Base-by-base conservation (phyloP, 2,888 invertebrate genomes). In the Bombylius major region DNA sequence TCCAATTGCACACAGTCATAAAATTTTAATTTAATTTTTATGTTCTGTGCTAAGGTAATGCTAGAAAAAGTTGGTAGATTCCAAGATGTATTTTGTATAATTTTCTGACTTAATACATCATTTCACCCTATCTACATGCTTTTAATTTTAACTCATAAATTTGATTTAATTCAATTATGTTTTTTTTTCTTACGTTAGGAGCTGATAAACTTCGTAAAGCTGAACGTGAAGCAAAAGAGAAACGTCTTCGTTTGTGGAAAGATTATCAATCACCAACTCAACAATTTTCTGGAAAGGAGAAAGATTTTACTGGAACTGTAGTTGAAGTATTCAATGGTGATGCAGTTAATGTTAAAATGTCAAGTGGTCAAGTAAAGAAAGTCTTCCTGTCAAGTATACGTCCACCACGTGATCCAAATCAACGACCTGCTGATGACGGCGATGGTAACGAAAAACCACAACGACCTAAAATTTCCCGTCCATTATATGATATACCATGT, bases 401-500 rank as follows among this genome's bases (percentile, higher is more conserved):
- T 64, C 91, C 97, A 53, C 98, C 97, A 45, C 84, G 91, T 73
- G 91, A 86, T 70, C 76, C 65, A 69, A 69, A 75, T 42, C 72
- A 77, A 61, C 71, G 77, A 62, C 76, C 73, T 58, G 73, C 77
- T 42, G 82, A 81, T 58, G 87, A 87, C 53, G 83, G 80, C 58
- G 87, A 87, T 53, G 83, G 80, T 59, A 87, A 87, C 58, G 87
- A 86, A 66, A 67, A 78, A n/a, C 75, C 81, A 1, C 81, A 82
- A 13, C 79, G 84, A 59, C 79, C 84, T 5, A 88, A 87, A 72
- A 84, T 84, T 59, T 89, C 83, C 71, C 85, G 93, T 65, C 94
- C 97, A 0, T 79, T 99, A 0, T 99, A 98, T 71, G 99, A 99
- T 70, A 89, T 98, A 68, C 99, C 99, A 3, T 95, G 90, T 83